These are phyloP conservation scores for Xylocampa areola DNA, from an alignment of 2,888 invertebrate species.

Conservation along the genomic window DNA sequence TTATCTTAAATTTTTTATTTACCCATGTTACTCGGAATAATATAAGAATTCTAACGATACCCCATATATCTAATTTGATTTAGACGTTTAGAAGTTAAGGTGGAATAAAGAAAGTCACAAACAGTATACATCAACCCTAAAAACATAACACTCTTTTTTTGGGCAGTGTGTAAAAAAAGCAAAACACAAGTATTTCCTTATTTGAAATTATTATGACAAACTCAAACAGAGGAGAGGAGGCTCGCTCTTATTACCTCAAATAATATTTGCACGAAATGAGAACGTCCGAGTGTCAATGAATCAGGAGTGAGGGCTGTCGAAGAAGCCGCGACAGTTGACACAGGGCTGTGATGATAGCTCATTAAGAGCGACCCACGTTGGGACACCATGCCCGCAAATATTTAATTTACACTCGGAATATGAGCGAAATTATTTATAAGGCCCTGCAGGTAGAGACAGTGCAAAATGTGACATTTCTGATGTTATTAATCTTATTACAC, in stretches of 20 bases:
- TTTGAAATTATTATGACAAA: constrained; percentile 22
- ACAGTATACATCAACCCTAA: too few species aligned
- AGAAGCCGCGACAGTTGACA: constrained; percentile 56
- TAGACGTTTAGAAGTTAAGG: too few species aligned
- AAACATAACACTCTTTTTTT: too few species aligned
- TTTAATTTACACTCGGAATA: constrained; percentile 67
- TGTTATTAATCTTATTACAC: too few species aligned
- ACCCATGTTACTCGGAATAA: too few species aligned
- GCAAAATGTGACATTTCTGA: constrained; percentile 3
- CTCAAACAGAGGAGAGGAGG: constrained; percentile 20
- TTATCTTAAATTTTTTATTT: too few species aligned
- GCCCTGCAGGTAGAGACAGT: constrained; percentile 18
- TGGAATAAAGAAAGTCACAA: too few species aligned
- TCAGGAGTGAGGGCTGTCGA: constrained; percentile 57
- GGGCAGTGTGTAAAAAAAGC: too few species aligned
- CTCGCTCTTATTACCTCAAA: constrained; percentile 20
- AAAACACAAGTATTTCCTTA: constrained; percentile 13
- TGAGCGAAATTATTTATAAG: constrained; percentile 56
- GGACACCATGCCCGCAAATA: constrained; percentile 64
- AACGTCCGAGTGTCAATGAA: constrained; percentile 46
- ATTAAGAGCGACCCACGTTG: constrained; percentile 65
- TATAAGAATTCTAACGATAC: too few species aligned
- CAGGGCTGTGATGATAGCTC: constrained; percentile 67
- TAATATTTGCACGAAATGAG: constrained; percentile 51
- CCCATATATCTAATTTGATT: too few species aligned